phyloP scores from a whole-genome alignment of 2,888 invertebrate species.

The Chrysolina haemoptera region DNA sequence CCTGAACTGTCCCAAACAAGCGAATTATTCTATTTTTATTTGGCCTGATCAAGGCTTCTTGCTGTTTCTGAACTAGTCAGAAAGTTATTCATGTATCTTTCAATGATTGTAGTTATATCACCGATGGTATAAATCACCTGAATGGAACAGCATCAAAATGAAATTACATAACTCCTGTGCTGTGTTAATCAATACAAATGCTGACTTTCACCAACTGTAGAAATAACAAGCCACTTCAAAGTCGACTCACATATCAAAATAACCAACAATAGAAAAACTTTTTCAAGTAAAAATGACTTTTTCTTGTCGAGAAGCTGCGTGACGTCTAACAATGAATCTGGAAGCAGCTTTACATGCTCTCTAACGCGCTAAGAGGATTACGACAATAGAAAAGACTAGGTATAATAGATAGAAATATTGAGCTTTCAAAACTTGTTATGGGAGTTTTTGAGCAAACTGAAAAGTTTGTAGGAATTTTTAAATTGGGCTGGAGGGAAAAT shows the following conservation, averaged over 20 bases:
- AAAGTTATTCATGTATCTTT: too few relatives aligned
- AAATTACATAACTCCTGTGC: background rate
- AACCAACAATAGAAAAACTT: slow-evolving; percentile 17
- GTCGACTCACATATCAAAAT: slow-evolving; percentile 8
- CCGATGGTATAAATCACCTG: too few relatives aligned
- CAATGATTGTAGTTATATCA: too few relatives aligned
- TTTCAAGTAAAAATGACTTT: background rate
- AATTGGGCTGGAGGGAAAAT: too few relatives aligned
- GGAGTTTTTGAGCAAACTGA: background rate
- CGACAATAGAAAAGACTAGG: background rate
- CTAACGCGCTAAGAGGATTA: slow-evolving; percentile 11
- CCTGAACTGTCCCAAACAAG: too few relatives aligned
- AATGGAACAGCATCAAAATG: too few relatives aligned
- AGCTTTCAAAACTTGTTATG: background rate
- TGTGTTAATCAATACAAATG: background rate
- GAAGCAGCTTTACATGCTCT: slow-evolving; percentile 2
- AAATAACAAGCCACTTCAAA: slow-evolving; percentile 4
- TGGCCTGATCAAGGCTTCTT: too few relatives aligned
- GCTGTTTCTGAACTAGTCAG: too few relatives aligned
- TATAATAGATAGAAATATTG: slow-evolving; percentile 5
- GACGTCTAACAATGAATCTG: slow-evolving; percentile 14
- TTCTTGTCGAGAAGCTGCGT: slow-evolving; percentile 2
- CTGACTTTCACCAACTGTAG: background rate
- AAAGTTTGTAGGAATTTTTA: background rate
- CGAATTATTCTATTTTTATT: too few relatives aligned